Conservation (phyloP, 2,888 invertebrate genomes). For the Seira ritae region DNA sequence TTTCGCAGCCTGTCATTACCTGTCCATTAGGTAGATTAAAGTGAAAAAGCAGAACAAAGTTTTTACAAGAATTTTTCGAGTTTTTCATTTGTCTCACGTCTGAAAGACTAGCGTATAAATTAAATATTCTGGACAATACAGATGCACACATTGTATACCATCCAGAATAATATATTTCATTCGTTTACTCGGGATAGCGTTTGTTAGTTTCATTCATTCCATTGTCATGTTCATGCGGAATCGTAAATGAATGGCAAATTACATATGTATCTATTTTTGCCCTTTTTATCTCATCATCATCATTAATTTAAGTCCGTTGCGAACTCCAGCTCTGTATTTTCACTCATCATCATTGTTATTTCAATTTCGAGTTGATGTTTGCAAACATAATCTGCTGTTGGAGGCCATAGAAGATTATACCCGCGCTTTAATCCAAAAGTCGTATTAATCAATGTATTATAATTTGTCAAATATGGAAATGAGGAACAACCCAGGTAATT, state of each 20-base stretch:
- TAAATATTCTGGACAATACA: too few species aligned
- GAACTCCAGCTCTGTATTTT: too few species aligned
- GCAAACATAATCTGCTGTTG: neutral
- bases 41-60: slow-evolving; percentile 7
- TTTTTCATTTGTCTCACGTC: neutral
- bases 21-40: slow-evolving; percentile 57
- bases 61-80: neutral
- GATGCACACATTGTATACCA: too few species aligned
- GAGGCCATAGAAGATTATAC: neutral
- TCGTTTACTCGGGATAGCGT: too few species aligned
- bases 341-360: neutral
- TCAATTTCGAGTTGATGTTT: neutral
- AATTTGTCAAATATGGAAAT: neutral
- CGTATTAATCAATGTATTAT: neutral
- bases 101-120: too few species aligned
- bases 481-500: neutral
- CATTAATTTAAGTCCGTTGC: too few species aligned
- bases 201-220: too few species aligned
- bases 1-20: slow-evolving; percentile 42
- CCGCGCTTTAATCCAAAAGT: neutral
- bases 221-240: too few species aligned
- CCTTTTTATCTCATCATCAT: too few species aligned
- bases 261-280: too few species aligned
- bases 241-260: too few species aligned
- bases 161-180: too few species aligned